Percentiles rank a stretch among this genome's conserved stretches.
phyloP scores from a whole-genome alignment of 2,888 invertebrate genomes.

The Notodonta ziczac region DNA sequence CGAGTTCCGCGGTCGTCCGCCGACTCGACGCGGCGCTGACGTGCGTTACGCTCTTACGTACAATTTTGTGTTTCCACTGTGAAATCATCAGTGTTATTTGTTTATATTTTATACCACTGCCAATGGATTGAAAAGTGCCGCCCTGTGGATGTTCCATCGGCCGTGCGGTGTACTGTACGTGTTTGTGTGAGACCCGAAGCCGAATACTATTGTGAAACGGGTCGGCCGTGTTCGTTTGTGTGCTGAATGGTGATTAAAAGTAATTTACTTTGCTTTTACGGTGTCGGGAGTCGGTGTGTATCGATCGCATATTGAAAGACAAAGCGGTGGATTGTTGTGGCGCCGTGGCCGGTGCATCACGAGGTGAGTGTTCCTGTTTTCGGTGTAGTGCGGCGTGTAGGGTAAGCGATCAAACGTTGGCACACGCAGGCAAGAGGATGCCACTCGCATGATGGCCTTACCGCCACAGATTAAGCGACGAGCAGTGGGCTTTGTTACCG shows the following conservation, averaged over 20 bases:
- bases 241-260: slow-evolving; percentile 82
- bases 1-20: slow-evolving; percentile 79
- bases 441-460: slow-evolving; percentile 20
- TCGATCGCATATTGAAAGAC: slow-evolving; percentile 77
- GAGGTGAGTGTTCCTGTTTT: slow-evolving; percentile 61
- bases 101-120: slow-evolving; percentile 69
- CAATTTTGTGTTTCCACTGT: slow-evolving; percentile 67
- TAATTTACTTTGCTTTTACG: slow-evolving; percentile 81
- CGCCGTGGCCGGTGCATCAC: slow-evolving; percentile 52
- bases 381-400: slow-evolving; percentile 36
- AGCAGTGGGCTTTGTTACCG: slow-evolving; percentile 14
- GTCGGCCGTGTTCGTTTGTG: slow-evolving; percentile 74
- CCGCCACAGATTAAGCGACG: slow-evolving; percentile 34
- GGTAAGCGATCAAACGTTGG: slow-evolving; percentile 27
- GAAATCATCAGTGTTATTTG: slow-evolving; percentile 78
- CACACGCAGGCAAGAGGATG: slow-evolving; percentile 29
- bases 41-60: slow-evolving; percentile 71
- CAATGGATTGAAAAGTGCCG: slow-evolving; percentile 68
- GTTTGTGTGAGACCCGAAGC: slow-evolving; percentile 60
- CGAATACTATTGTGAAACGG: slow-evolving; percentile 67
- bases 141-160: slow-evolving; percentile 60
- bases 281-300: slow-evolving; percentile 75
- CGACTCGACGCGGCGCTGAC: slow-evolving; percentile 81
- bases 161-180: slow-evolving; percentile 68
- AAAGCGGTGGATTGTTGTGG: slow-evolving; percentile 75